These are phyloP conservation scores for Drosophila leontia DNA, from an alignment of 1,140 invertebrate genomes.

Conservation along the genomic window DNA sequence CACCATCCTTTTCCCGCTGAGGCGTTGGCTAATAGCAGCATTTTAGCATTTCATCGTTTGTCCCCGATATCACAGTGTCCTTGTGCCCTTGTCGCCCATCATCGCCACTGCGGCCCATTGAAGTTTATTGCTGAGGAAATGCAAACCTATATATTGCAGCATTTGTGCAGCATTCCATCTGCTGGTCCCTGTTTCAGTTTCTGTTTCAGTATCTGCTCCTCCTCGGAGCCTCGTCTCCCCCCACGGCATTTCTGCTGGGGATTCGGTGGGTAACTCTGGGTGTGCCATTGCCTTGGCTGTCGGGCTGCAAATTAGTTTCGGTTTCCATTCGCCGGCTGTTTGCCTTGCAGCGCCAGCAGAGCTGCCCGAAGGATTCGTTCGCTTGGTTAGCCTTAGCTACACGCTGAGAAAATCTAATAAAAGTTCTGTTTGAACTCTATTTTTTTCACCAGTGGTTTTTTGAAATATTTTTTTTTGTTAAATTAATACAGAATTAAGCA, in stretches of 20 bases:
- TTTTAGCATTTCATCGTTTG: constrained; percentile 67
- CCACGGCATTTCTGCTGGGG: constrained; percentile 4
- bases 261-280: constrained; percentile 10
- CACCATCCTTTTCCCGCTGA: constrained; percentile 16
- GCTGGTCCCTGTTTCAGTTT: constrained; percentile 10
- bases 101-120: constrained; percentile 63
- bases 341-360: constrained; percentile 42
- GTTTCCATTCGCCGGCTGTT: constrained; percentile 58
- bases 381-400: constrained; percentile 16
- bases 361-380: constrained; percentile 29
- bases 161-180: constrained; percentile 57
- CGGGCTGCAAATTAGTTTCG: constrained; percentile 75
- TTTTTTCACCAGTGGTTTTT: no score
- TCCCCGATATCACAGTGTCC: constrained; percentile 10
- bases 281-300: constrained; percentile 13
- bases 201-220: no score
- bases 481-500: neutral
- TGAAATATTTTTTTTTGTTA: neutral
- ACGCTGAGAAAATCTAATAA: neutral
- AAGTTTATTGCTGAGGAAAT: constrained; percentile 76
- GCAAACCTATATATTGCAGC: constrained; percentile 74
- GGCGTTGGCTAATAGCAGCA: constrained; percentile 64
- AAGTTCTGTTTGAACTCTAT: neutral
- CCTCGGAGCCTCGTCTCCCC: neutral
- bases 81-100: constrained; percentile 28